Evolutionary conservation across 2,888 invertebrate genomes (phyloP), one percentile per base, ranked within the genome.

Genomic region (Dolomedes plantarius): DNA sequence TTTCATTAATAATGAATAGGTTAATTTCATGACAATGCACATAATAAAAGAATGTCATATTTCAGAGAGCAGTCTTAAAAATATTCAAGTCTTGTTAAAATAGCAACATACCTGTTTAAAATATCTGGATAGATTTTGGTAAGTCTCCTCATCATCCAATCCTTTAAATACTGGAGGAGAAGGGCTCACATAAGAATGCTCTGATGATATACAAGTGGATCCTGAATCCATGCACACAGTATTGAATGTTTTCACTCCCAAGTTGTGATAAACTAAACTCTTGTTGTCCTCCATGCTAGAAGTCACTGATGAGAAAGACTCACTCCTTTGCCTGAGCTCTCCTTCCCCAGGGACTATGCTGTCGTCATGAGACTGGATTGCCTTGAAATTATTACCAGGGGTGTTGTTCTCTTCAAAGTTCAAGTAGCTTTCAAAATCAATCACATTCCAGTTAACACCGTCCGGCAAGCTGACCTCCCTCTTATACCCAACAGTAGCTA

Each of bases 151-250:
- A 19, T 56, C 77, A 19, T 86, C 85, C 36, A 86, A 74, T 9
- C 36, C 46, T 31, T 73, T 68, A 36, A 65, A 77, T 6, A 69
- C 16, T 5, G 73, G 32, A 19, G 62, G 27, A 27, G n/a, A 28
- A 5, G 50, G 46, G 23, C 36, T 74, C 16, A 85, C 32, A 32
- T 74, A 74, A n/a, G 85, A 79, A 39, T 86, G 85, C 3, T 86
- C 85, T 27, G 78, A 74, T 6, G 85, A 86, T 41, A 86, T 79
- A 36, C 85, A 86, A 41, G 85, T 86, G 1, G 85, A 86, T 62
- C 85, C 85, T 19, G 85, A 86, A 69, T 86, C 85, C 73, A 78
- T 62, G 64, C 74, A 68, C 6, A 86, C 78, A 19, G 85, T 86
- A 27, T 64, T 86, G 68, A 86, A 64, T n/a, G 85, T 62, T 29